A percentile compares a stretch with the other conserved stretches of the same genome.
Conservation (phyloP, 2,888 invertebrate species). For the Campaea margaritaria region DNA sequence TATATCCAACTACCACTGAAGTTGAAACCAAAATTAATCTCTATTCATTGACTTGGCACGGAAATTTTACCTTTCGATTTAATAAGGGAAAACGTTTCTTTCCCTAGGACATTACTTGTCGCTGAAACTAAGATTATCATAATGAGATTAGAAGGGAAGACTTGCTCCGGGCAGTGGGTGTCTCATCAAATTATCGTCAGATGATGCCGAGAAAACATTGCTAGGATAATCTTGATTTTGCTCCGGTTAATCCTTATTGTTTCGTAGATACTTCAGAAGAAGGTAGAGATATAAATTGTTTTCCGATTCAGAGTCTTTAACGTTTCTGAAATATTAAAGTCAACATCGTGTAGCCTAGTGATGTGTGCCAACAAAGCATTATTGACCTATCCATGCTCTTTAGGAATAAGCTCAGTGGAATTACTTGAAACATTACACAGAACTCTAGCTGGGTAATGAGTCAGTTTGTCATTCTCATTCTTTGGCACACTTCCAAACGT, state of each 20-base stretch:
- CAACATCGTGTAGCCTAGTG: neutral
- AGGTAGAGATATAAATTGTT: neutral
- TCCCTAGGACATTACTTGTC: conserved; percentile 8
- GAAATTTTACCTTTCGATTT: neutral
- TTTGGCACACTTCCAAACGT: conserved; percentile 51
- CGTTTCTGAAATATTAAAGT: too few relatives aligned
- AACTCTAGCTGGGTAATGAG: conserved; percentile 17
- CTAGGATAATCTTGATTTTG: conserved; percentile 9
- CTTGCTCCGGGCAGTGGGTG: neutral
- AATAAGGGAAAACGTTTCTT: neutral
- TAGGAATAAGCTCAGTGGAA: neutral
- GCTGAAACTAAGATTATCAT: conserved; percentile 12
- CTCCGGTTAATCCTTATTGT: conserved; percentile 10
- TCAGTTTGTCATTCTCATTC: conserved; percentile 50
- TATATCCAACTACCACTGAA: conserved; percentile 10
- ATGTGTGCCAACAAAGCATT: neutral
- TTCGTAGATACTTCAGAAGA: neutral
- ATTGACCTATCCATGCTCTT: neutral
- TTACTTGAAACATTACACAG: conserved; percentile 19
- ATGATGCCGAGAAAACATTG: conserved; percentile 12
- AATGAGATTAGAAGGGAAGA: conserved; percentile 9
- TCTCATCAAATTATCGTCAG: conserved; percentile 21
- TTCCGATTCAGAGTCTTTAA: too few relatives aligned
- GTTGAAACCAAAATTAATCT: conserved; percentile 26
- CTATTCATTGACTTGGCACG: neutral